These are phyloP conservation scores for Oligia latruncula DNA, from an alignment of 2,888 invertebrate genomes.

Conservation along the genomic window DNA sequence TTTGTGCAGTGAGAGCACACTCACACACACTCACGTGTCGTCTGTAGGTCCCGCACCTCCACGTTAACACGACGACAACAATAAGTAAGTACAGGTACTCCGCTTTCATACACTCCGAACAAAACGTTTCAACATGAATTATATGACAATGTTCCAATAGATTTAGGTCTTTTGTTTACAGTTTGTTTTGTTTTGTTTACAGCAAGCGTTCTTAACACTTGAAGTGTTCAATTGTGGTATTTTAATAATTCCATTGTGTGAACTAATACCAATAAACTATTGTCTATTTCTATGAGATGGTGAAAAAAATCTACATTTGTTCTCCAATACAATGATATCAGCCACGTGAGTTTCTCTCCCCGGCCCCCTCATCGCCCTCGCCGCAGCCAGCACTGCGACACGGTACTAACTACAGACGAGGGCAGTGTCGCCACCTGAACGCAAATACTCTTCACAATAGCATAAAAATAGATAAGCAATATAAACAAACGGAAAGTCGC, in stretches of 20 bases:
- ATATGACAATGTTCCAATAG: conserved; percentile 54
- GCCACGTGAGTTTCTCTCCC: background rate
- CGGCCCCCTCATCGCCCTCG: background rate
- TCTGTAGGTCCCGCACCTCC: background rate
- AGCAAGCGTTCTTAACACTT: conserved; percentile 12
- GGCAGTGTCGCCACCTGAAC: conserved; percentile 23
- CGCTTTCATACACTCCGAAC: conserved; percentile 8
- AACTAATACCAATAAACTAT: conserved; percentile 17
- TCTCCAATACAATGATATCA: background rate
- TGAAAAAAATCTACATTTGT: background rate
- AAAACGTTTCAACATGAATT: conserved; percentile 35
- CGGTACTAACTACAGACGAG: background rate
- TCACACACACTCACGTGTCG: too few species aligned
- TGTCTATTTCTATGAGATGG: background rate
- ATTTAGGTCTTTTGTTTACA: conserved; percentile 26
- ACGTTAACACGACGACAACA: conserved; percentile 16
- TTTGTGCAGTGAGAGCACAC: background rate
- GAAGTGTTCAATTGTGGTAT: conserved; percentile 16
- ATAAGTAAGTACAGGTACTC: background rate
- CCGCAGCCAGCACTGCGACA: background rate
- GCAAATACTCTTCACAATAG: conserved; percentile 40
- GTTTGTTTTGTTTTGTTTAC: conserved; percentile 15
- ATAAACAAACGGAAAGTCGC: conserved; percentile 52
- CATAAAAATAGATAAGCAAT: conserved; percentile 50
- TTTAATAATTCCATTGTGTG: conserved; percentile 5